Base-by-base conservation (phyloP, 1,140 invertebrate species). In the Drosophila lini region DNA sequence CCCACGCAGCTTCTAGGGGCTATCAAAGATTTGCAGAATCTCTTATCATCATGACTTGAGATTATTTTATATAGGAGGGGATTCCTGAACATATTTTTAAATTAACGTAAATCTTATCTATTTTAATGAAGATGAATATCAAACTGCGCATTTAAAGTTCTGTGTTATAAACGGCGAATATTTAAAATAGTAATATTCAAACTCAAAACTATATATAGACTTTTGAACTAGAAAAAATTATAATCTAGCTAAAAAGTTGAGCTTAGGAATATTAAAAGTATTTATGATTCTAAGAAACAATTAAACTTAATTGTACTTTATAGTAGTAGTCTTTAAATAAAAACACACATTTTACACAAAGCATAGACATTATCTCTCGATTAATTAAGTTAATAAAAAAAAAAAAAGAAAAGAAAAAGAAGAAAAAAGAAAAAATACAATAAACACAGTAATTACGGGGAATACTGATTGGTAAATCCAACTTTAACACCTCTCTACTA, bases 21-120 rank as follows among this genome's bases (percentile, higher is more conserved):
- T 16, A 41, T 19, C 5, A 48, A 25, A 52, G 15, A 48, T 34
- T 44, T 25, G 9, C 32, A 63, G 44, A 75, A 53, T 36, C 31
- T n/a, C 19, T 65, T 64, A 28, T 74, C 44, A 75, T 15, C 38
- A 36, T 75, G 73, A 74, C 53, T 65, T 34, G 40, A 10, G 13
- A 19, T 45, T 50, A 62, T 52, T 61, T 32, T 34, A 13, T 60
- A 44, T 36, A 10, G 13, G 16, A 9, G 50, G 32, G 32, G 32
- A 53, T 36, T 53, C 32, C 32, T 53, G 4, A 36, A 36, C 16
- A 36, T 36, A 53, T 53, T 36, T 36, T 53, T 53, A 53, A 53
- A 22, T 34, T 22, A 53, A 36, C 16, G 1, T 32, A 34, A 13
- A 11, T 34, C 16, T 36, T 53, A 53, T 53, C 32, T 53, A 22